These are phyloP conservation scores for Prunella fulvescens DNA, from an alignment of 2,113 vertebrate genomes.

Conservation along the genomic window DNA sequence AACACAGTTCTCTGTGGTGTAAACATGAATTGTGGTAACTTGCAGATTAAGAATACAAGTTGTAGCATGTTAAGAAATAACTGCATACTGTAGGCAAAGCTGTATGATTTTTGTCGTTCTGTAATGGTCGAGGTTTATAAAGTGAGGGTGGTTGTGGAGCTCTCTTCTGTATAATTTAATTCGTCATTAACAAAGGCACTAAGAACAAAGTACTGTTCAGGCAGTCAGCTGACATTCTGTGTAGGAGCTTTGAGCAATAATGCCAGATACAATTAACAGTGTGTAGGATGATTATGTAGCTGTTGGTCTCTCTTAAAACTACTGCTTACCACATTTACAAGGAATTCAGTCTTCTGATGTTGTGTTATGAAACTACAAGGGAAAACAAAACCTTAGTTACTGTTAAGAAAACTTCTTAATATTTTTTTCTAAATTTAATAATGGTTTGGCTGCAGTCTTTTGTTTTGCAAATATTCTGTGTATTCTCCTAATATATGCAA, in stretches of 20 bases:
- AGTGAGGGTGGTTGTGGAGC: neutral
- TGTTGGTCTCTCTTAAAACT: conserved; percentile 48
- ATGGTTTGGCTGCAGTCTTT: neutral
- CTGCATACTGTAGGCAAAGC: neutral
- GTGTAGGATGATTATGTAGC: conserved; percentile 72
- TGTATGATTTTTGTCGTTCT: neutral
- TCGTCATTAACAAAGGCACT: conserved; percentile 49
- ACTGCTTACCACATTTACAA: conserved; percentile 36
- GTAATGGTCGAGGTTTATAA: neutral
- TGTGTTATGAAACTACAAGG: conserved; percentile 1
- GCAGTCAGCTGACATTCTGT: conserved; percentile 51
- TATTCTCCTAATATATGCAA: neutral
- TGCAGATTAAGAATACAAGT: neutral
- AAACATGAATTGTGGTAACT: neutral
- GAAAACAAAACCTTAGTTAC: conserved; percentile 52
- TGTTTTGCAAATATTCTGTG: neutral
- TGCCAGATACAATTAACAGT: conserved; percentile 67
- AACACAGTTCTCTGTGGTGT: neutral
- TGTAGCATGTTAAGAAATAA: neutral
- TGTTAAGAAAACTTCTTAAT: neutral
- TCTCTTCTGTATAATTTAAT: conserved; percentile 27
- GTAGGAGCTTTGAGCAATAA: conserved; percentile 59
- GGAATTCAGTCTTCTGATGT: conserved; percentile 60
- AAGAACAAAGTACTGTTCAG: conserved; percentile 40
- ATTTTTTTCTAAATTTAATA: neutral